Conservation (phyloP, 2,888 invertebrate species). For the Choreutis nemorana region DNA sequence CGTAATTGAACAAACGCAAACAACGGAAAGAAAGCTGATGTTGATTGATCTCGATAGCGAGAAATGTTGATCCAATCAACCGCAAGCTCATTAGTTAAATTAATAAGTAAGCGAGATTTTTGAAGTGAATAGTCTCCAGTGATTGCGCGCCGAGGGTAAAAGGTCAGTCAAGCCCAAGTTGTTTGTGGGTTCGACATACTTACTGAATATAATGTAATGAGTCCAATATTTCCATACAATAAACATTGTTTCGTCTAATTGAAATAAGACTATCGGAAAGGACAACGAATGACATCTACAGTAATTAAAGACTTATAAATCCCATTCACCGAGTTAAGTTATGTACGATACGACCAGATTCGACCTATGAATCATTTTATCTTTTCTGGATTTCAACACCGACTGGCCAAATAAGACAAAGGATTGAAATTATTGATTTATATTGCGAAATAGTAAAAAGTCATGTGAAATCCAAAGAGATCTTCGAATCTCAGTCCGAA, state of each 20-base stretch:
- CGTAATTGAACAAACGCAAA: no score
- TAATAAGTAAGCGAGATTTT: no score
- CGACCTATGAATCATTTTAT: not conserved
- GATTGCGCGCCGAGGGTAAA: slow-evolving; percentile 28
- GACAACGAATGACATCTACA: slow-evolving; percentile 9
- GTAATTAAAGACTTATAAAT: not conserved
- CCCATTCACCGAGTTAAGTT: not conserved
- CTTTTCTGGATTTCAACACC: no score
- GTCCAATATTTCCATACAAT: slow-evolving; percentile 59
- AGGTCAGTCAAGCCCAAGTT: slow-evolving; percentile 43
- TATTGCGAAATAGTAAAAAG: slow-evolving; percentile 8
- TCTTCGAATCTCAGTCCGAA: slow-evolving; percentile 45
- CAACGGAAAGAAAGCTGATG: no score
- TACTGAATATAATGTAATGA: slow-evolving; percentile 38
- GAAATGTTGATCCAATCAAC: no score
- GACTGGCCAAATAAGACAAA: no score
- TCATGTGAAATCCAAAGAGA: slow-evolving; percentile 54
- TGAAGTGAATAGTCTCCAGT: no score
- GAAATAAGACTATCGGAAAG: slow-evolving; percentile 32
- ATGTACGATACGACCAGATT: not conserved
- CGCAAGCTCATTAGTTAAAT: no score
- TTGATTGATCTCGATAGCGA: no score
- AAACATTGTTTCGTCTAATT: slow-evolving; percentile 53
- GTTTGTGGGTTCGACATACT: slow-evolving; percentile 26
- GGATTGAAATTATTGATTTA: not conserved